Conservation (phyloP, 2,797 vertebrate species). For the Mycteria americana region DNA sequence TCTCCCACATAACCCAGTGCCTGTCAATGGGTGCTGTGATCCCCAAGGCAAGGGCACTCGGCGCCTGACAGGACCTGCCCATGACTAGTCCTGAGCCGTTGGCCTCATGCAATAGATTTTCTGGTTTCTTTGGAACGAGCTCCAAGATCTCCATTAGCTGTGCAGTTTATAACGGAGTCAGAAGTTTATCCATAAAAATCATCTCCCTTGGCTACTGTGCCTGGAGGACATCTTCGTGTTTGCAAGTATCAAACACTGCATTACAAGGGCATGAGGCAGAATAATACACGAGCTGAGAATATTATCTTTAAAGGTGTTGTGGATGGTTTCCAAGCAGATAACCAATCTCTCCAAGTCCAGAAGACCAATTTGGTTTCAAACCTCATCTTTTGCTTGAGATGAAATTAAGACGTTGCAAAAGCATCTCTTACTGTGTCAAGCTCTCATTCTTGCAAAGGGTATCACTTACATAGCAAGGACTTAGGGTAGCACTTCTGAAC, state of each 20-base stretch:
- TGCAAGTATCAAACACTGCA: background rate
- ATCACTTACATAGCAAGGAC: background rate
- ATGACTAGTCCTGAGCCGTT: background rate
- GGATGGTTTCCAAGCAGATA: background rate
- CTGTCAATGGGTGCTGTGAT: background rate
- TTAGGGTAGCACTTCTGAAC: background rate
- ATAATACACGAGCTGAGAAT: background rate
- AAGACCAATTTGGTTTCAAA: background rate
- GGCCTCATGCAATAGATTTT: background rate
- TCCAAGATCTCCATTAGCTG: background rate
- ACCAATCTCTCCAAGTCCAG: background rate
- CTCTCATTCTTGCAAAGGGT: background rate
- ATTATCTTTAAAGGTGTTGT: background rate
- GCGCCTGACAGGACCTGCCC: background rate
- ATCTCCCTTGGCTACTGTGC: background rate
- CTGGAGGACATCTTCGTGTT: background rate
- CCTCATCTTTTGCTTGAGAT: background rate
- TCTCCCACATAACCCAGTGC: background rate
- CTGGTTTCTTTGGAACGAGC: background rate
- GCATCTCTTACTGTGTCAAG: background rate
- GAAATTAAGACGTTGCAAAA: background rate
- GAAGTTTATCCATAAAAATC: background rate
- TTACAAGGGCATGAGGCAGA: background rate
- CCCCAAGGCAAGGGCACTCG: background rate
- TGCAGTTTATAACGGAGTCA: background rate